Base-by-base conservation (phyloP, 1,140 invertebrate genomes). In the Neelides sp. region DNA sequence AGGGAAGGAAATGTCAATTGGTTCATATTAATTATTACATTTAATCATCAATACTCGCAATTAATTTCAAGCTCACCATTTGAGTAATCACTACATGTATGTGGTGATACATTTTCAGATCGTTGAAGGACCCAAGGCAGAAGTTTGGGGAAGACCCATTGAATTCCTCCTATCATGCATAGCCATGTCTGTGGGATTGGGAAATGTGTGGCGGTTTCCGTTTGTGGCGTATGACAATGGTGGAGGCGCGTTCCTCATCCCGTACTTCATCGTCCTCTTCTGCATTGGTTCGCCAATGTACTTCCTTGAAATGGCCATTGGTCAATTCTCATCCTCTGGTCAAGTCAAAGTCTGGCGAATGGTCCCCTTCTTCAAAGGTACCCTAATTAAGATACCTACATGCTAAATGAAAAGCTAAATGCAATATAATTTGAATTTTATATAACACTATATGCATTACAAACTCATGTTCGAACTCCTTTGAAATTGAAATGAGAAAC, bases 201-300 rank as follows among this genome's bases (percentile, higher is more conserved):
- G 85, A 26, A 91, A 90, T 65, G 80, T 92, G 35, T 91, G 86
- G 85, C 71, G 86, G 54, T 55, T 61, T 52, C 59, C 59, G 4
- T 61, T 58, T 28, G 52, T 39, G 17, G 69, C 66, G 43, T 72
- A 71, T 60, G 59, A 64, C 13, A 70, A 72, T 50, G 69, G 70
- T 23, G 70, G 70, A 61, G 83, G 83, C 64, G 82, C 78, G 0
- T 84, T 84, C 69, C 69, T 90, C 1, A 74, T 90, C 30, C 82
- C 83, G 0, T 90, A 87, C 65, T 66, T 85, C 19, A 61, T 87
- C 26, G 84, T 87, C 71, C 66, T 86, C 50, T 58, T 83, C 5
- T 67, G 83, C 13, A 82, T 84, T 57, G 86, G 85, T 2, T 73
- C 85, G 34, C 85, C 86, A 8, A 79, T 89, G 66, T 89, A 76